Base-by-base conservation (phyloP, 2,888 invertebrate species). In the Cantharis flavilabris region DNA sequence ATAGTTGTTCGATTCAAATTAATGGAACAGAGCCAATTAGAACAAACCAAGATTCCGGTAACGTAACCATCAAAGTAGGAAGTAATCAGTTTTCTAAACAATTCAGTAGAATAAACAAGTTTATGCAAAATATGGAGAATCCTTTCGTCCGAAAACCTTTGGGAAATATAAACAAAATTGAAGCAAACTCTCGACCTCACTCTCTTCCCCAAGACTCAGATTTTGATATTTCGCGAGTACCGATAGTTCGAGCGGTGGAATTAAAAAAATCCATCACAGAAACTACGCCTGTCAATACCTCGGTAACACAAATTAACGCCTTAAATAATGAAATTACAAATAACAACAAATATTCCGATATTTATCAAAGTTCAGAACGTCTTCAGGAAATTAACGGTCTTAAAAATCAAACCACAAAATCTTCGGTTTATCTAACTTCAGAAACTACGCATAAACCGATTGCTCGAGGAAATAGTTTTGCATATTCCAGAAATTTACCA, bases 161-260 rank as follows among this genome's bases (percentile, higher is more conserved):
- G 30, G 84, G 84, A 3, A 86, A 85, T 80, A 79, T 86, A 33
- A 86, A 86, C 69, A 85, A 82, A 79, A 82, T 81, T 65, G 84
- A 84, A 80, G 78, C 79, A 76, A 74, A 80, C 70, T 14, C 76
- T 79, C 78, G 79, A 74, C 71, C 81, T 75, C 80, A 80, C 75
- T 73, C 83, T 85, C 72, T 88, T 86, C 7, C 88, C 86, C 82
- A 88, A 86, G 10, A 86, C 87, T 70, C 88, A 86, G 33, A 85
- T 86, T 75, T 86, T 86, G 73, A 84, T 84, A 69, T 83, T 80
- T 71, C 86, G 83, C 76, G 89, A 88, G 87, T 90, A 62, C 90
- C 90, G 26, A 87, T 90, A 14, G 90, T 90, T 9, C 83, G 89
- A 79, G 86, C 89, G 3, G 90, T 90, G 0, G 90, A 90, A 83